Evolutionary conservation across 2,888 invertebrate genomes (phyloP), one percentile per base, ranked within the genome.

Genomic region (Drosophila gaucha): DNA sequence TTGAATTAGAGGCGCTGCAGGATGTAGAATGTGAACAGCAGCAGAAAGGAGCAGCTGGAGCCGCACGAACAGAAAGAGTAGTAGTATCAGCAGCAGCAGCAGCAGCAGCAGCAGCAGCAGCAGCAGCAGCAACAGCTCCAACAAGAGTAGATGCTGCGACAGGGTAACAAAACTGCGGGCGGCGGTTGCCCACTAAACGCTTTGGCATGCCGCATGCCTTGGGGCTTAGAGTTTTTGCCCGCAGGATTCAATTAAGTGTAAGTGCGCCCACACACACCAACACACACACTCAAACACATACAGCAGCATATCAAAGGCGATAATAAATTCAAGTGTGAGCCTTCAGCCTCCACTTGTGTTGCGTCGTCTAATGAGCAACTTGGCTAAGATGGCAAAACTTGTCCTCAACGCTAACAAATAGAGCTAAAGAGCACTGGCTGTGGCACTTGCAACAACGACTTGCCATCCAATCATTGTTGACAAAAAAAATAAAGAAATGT

Each of bases 241-340:
- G 86, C 88, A 84, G 84, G 80, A 84, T 84, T 84, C 84, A 84
- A 84, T 84, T 84, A 84, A 83, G 84, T 84, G 84, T 84, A 84
- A 84, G 82, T 75, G 69, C 82, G 75, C 65, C 58, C 35, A 36
- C 33, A 44, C 46, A 31, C 60, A 28, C 47, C 31, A 46, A 55
- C 35, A 54, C 26, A 14, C 31, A 18, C n/a, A 35, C 14, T 1
- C 33, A 16, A 18, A 8, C 33, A 16, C 31, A 46, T 18, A 35
- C 20, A 16, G 49, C 35, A 22, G 39, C 51, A 31, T 51, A 74
- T 67, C 74, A 74, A 74, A 74, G 62, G 24, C 62, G 41, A 49
- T 73, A 73, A 71, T 43, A 71, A 28, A 67, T 57, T 70, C 73
- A 38, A 70, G 67, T 67, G 58, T 44, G 47, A 22, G 39, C 73